Base-by-base conservation (phyloP, 1,140 invertebrate genomes). In the Drosophila yakuba region DNA sequence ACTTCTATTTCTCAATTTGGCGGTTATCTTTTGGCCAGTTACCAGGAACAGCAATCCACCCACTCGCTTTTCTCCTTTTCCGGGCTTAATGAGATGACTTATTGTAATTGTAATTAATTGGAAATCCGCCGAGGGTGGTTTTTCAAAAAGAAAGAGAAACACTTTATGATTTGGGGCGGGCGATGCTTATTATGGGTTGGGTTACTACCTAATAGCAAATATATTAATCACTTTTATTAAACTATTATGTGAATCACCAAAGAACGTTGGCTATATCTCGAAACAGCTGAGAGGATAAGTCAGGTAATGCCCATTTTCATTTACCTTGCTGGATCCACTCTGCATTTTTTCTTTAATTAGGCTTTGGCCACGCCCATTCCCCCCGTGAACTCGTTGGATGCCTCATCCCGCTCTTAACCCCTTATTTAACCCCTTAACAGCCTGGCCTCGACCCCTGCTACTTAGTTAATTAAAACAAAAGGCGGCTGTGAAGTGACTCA, bases 51-150 rank as follows among this genome's bases (percentile, higher is more conserved):
- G 43, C 36, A 7, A 15, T 20, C 17, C 10, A 35, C 20, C 14
- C 15, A 14, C 10, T 11, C 20, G 4, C 43, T 10, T 25, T 20
- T 32, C 44, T 57, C 0, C 41, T 32, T 62, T 73, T 68, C 41
- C 41, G 54, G 54, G 71, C 45, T 72, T 90, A 92, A 92, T 92
- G 89, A 92, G 88, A 78, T 82, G 73, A 74, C 80, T 91, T 86
- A 91, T 92, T 91, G 81, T 92, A 91, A 91, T 84, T 90, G 91
- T 92, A 91, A 92, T 92, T 92, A 91, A 92, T 80, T 86, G 64
- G 51, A 47, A 58, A 36, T 35, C 15, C 52, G 35, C 10, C 35
- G 39, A 48, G 38, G 15, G n/a, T 12, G 20, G 51, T 2, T 32
- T 32, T 32, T 32, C 7, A 20, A 0, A 36, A n/a, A 38, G 23